Base-by-base conservation (phyloP, 1,140 invertebrate genomes). In the Lasioglossum albipes region DNA sequence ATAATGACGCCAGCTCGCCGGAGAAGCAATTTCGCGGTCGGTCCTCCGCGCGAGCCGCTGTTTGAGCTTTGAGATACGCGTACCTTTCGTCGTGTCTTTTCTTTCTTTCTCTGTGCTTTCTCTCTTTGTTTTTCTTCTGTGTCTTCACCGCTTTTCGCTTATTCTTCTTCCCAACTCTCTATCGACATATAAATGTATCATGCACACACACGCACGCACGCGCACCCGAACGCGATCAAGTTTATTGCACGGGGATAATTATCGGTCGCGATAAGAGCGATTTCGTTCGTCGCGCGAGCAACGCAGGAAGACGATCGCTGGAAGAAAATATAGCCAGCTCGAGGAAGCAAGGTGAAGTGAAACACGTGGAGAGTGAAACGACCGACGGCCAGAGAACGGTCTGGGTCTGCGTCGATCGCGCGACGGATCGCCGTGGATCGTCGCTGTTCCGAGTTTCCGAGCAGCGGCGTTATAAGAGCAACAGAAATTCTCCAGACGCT, bases 21-120 rank as follows among this genome's bases (percentile, higher is more conserved):
- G 92, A 93, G 92, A 93, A 93, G 93, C 93, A 89, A 92, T 87
- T 89, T 89, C 84, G 86, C 88, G 80, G 78, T 92, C 88, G 93
- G 93, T 93, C 92, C 92, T 93, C 93, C 93, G 92, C 88, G 90
- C 93, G 92, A 93, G 93, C 93, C 90, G 91, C 89, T 92, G 90
- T 93, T 93, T 91, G 90, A 93, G 91, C 90, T 93, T 93, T 91
- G 86, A 92, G 91, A 92, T 92, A 89, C 91, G 90, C 89, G 85
- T 93, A 92, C 88, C 84, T 89, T 89, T 89, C 84, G 87, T 88
- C 80, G 87, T 87, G 45, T 69, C 82, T 78, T 86, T 9, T 59
- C 16, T 57, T n/a, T 57, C 16, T n/a, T 57, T 7, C 16, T 18
- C 20, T 57, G 18, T 57, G 18, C 16, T 16, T 6, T 18, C 73